These are phyloP conservation scores for Orientallactaga bullata DNA, from an alignment of 2,113 vertebrate genomes.

Conservation along the genomic window DNA sequence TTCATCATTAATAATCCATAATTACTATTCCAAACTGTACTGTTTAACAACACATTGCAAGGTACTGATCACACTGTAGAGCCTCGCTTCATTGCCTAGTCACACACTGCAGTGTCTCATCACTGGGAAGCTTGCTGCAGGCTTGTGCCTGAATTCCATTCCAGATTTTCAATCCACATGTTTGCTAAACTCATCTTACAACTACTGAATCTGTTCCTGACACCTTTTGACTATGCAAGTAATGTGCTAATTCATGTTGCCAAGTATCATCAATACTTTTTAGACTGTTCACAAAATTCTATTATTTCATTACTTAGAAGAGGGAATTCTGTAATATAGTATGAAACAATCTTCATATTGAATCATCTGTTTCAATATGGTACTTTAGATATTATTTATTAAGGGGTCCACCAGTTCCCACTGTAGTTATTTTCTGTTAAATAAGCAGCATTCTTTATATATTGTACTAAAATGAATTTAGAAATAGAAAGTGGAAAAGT, in stretches of 20 bases:
- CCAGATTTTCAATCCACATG: not conserved
- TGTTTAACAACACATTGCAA: not conserved
- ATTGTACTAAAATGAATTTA: not conserved
- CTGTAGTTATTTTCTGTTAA: constrained; percentile 25
- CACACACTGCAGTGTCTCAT: fast-evolving
- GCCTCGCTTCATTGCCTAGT: not conserved
- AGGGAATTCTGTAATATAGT: constrained; percentile 14
- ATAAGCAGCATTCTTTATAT: not conserved
- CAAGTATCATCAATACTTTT: constrained; percentile 26
- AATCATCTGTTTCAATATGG: not conserved
- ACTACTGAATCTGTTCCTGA: not conserved
- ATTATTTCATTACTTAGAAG: constrained; percentile 34
- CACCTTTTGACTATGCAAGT: not conserved
- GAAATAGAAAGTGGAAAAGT: not conserved
- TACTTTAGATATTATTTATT: constrained; percentile 35
- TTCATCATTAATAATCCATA: not conserved
- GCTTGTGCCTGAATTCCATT: not conserved
- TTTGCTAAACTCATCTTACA: not conserved
- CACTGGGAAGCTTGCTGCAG: not conserved
- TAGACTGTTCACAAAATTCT: constrained; percentile 44
- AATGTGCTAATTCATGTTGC: constrained; percentile 45
- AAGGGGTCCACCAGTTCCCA: not conserved
- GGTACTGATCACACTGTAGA: not conserved
- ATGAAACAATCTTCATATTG: constrained; percentile 18
- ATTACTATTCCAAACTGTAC: not conserved